Base-by-base conservation (phyloP, 1,140 invertebrate genomes). In the Anastrepha obliqua region DNA sequence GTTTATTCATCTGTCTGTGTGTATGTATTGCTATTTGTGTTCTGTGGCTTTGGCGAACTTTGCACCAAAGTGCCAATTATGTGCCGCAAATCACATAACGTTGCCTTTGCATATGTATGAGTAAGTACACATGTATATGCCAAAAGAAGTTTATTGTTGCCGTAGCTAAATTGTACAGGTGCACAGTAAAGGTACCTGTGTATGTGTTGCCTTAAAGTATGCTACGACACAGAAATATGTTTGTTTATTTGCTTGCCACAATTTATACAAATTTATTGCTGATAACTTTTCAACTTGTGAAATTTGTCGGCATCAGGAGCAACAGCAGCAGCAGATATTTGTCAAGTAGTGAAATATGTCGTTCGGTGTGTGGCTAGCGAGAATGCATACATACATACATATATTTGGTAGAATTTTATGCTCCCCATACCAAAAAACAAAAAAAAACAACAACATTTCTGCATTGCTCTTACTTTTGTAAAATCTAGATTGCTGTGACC, bases 201-300 rank as follows among this genome's bases (percentile, higher is more conserved):
- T 39, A 47, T 74, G 65, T 8, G 65, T 20, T 29, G 65, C 65
- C 65, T 67, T 67, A 42, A 67, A 74, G 11, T 74, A 74, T 74
- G 67, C 65, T 44, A 74, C 42, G 17, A 47, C 39, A 17, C 13
- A 42, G 42, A 74, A 13, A 44, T 17, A 17, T 44, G 44, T 47
- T 47, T 42, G 3, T 17, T 67, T 39, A 39, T 29, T 42, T 67
- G 2, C 44, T 55, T 47, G 9, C 39, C 17, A 74, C 42, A 74
- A 44, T 74, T 74, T n/a, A 74, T 44, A 74, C 42, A 74, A 74
- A 74, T 74, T 74, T 74, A 74, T 74, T 74, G 67, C 67, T 74
- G 67, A 74, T 74, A 74, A 74, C 67, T 74, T 74, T 74, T 74
- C 67, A 74, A 74, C 67, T 74, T 74, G 39, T 74, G 67, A 74